These are phyloP conservation scores for Channa argus DNA, from an alignment of 2,113 vertebrate genomes.

Conservation along the genomic window DNA sequence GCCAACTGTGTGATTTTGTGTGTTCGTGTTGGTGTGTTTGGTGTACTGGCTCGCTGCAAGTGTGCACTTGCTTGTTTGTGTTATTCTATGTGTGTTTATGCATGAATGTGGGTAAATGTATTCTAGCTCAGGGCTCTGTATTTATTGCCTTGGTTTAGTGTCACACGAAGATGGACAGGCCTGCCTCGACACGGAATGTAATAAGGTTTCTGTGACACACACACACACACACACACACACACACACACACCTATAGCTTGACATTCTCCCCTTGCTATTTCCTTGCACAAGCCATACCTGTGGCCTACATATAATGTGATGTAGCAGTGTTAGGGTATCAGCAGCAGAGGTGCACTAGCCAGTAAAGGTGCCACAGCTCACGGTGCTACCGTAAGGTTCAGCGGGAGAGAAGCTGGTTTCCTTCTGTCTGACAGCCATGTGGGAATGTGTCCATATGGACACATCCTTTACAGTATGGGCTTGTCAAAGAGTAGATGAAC, in stretches of 20 bases:
- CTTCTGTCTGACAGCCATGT: conserved; percentile 43
- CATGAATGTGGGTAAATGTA: conserved; percentile 50
- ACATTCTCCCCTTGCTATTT: conserved; percentile 27
- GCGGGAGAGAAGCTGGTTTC: conserved; percentile 29
- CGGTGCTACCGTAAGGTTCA: conserved; percentile 49
- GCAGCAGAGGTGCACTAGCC: conserved; percentile 3
- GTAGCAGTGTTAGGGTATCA: conserved; percentile 33
- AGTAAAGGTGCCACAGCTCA: conserved; percentile 39
- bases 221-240: conserved; percentile 21
- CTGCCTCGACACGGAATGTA: conserved; percentile 46
- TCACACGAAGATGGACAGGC: conserved; percentile 65
- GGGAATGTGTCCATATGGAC: conserved; percentile 58
- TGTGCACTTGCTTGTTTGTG: conserved; percentile 36
- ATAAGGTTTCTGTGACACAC: conserved; percentile 56
- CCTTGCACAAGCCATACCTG: conserved; percentile 27
- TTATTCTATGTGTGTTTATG: conserved; percentile 45
- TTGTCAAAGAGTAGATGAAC: conserved; percentile 55
- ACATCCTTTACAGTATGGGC: conserved; percentile 49
- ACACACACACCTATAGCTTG: conserved; percentile 36
- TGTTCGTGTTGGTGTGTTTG: conserved; percentile 11
- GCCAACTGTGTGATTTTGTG: conserved; percentile 15
- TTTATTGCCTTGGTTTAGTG: conserved; percentile 73
- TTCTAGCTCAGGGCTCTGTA: conserved; percentile 65
- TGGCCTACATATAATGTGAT: conserved; percentile 34
- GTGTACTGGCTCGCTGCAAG: conserved; percentile 6